Evolutionary conservation across 2,113 vertebrate genomes (phyloP).

Genomic region (Pseudopipra pipra): DNA sequence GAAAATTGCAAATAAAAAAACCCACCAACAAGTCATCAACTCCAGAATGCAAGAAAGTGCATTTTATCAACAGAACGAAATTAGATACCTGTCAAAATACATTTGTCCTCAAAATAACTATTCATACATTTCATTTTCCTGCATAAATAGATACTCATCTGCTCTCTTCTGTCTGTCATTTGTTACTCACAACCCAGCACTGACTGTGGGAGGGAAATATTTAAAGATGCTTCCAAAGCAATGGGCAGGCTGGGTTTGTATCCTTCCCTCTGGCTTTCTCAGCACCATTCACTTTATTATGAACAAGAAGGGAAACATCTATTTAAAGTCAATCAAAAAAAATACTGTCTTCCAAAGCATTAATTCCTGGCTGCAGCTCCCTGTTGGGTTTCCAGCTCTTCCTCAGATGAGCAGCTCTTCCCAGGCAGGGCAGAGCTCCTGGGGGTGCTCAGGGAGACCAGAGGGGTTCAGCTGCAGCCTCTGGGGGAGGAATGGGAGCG

Average conservation of each 20-base stretch:
- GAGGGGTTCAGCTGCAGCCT: too few relatives aligned
- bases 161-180: constrained; percentile 61
- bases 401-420: background rate
- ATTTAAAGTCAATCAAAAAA: constrained; percentile 65
- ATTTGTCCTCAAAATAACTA: constrained; percentile 74
- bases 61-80: constrained; percentile 72
- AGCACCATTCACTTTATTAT: constrained; percentile 40
- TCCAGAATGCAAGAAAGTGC: constrained; percentile 47
- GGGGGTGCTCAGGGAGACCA: background rate
- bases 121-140: constrained; percentile 69
- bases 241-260: constrained; percentile 41
- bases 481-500: background rate
- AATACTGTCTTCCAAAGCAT: constrained; percentile 47
- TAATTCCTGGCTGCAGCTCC: constrained; percentile 12
- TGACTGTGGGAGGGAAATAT: constrained; percentile 59
- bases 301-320: constrained; percentile 59
- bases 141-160: constrained; percentile 70
- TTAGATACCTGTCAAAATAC: constrained; percentile 77
- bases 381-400: background rate
- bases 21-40: background rate
- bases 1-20: background rate
- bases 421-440: background rate
- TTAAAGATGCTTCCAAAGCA: constrained; percentile 62
- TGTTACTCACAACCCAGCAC: constrained; percentile 16
- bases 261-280: constrained; percentile 52